Evolutionary conservation across 2,888 invertebrate species (phyloP).

Genomic region (Ariolimax columbianus): DNA sequence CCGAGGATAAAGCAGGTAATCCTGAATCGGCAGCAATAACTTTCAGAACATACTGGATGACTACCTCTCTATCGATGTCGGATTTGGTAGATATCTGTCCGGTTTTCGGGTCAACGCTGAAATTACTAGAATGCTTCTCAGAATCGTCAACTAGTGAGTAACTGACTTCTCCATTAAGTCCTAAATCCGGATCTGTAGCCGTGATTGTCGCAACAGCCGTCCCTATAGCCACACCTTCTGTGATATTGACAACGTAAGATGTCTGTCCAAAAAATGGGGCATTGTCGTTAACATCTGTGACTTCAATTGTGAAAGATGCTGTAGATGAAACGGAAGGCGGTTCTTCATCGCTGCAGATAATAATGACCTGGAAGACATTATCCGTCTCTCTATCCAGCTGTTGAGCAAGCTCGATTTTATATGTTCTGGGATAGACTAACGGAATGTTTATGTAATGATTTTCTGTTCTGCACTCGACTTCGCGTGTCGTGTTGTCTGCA

Average conservation of each 20-base stretch:
- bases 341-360: slow-evolving; percentile 83
- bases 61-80: slow-evolving; percentile 90
- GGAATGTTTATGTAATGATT: background rate
- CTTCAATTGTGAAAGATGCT: slow-evolving; percentile 62
- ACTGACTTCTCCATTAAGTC: slow-evolving; percentile 91
- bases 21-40: slow-evolving; percentile 82
- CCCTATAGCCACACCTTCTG: slow-evolving; percentile 63
- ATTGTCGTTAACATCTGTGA: slow-evolving; percentile 94
- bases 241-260: slow-evolving; percentile 58
- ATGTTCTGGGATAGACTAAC: slow-evolving; percentile 57
- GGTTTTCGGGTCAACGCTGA: slow-evolving; percentile 2
- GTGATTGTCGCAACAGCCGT: slow-evolving; percentile 87
- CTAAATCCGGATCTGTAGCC: slow-evolving; percentile 92
- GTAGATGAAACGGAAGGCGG: slow-evolving; percentile 55
- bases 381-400: slow-evolving; percentile 65
- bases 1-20: slow-evolving; percentile 54
- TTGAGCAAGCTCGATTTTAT: slow-evolving; percentile 79
- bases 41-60: slow-evolving; percentile 88
- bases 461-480: slow-evolving; percentile 14
- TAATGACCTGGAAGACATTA: slow-evolving; percentile 72
- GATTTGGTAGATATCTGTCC: slow-evolving; percentile 46
- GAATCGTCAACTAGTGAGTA: background rate
- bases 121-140: background rate
- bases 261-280: slow-evolving; percentile 87
- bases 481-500: background rate